Base-by-base conservation (phyloP, 2,888 invertebrate genomes). In the Arrhopalites spinosus region DNA sequence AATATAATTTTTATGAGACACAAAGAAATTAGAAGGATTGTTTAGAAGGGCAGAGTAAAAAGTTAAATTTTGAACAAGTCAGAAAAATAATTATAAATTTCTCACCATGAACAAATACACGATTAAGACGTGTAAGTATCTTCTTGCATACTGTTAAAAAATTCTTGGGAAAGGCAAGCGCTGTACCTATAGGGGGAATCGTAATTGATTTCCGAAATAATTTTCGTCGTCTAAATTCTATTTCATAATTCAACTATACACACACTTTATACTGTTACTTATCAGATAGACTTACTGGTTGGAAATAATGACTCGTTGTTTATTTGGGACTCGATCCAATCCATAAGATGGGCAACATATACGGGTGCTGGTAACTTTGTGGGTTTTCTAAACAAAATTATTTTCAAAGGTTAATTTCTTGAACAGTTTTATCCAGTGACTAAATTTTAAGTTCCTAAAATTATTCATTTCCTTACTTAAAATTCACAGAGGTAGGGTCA, bases 291-390 rank as follows among this genome's bases (percentile, higher is more conserved):
- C n/a, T n/a, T n/a, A n/a, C n/a, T 64, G 23, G 93, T 91, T 0
- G 95, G 95, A 85, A 96, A 96, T 69, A 94, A 87, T 56, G 89
- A 87, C 86, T 95, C 95, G 85, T 95, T 92, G 85, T 96, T 96
- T 81, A 96, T 95, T 86, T 95, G 93, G 59, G 89, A 86, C 86
- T 96, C 96, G 61, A 93, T 92, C 95, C 95, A 96, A 85, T 95
- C 95, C 93, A 95, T 95, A 23, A 95, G 87, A 67, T 93, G 87
- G 77, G 90, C 89, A 77, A 95, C 91, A 84, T 96, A 96, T 84
- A 92, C 90, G 29, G 92, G 91, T 5, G 95, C 95, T 11, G 95
- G 93, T 75, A 95, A 86, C 47, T 90, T 89, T 27, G 93, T 93
- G 13, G 93, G 93, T 83, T 90, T 91, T 84, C 91, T 91, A 45